Evolutionary conservation across 2,888 invertebrate genomes (phyloP), one percentile per base, ranked within the genome.

Genomic region (Colletes collaris): DNA sequence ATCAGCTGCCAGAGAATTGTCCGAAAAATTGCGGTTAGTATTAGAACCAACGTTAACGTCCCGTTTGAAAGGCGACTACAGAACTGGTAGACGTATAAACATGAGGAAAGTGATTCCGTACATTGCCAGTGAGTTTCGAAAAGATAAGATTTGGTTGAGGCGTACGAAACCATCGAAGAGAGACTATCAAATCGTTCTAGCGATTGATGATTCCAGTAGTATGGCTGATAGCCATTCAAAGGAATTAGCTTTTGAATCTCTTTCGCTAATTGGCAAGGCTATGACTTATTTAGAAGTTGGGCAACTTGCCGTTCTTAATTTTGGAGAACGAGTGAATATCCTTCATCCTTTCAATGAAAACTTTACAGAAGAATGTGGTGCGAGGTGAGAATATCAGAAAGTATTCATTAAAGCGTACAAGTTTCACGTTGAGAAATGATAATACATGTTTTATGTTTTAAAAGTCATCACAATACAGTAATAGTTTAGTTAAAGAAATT

Each of bases 61-160:
- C 0, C 95, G 98, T 82, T 94, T 98, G 49, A 97, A 95, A 93
- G 99, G 99, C 27, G 99, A 99, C 93, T 99, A 97, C 93, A 95
- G 99, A 67, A 99, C 98, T 0, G 99, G 99, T 0, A 97, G 98
- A 79, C 95, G 99, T 7, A 97, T 99, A 67, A 99, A 99, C 93
- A 99, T 99, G 99, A 95, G 99, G 60, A 98, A 97, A 92, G 97
- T 99, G 70, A 99, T 99, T 90, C 98, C 99, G 0, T 99, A 99
- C 94, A 98, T 99, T 86, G 99, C 99, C 19, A 99, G 99, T 79
- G 97, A 99, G 93, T 99, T 99, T 94, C 95, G 99, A 59, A 99
- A 99, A 93, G 99, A 99, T 92, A 99, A 99, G 93, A 99, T 99
- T 90, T 99, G 99, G 99, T 92, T 99, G 89, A 94, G 99, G 13